Evolutionary conservation across 2,888 invertebrate genomes (phyloP), one percentile per base, ranked within the genome.

Genomic region (Lacanobia oleracea): DNA sequence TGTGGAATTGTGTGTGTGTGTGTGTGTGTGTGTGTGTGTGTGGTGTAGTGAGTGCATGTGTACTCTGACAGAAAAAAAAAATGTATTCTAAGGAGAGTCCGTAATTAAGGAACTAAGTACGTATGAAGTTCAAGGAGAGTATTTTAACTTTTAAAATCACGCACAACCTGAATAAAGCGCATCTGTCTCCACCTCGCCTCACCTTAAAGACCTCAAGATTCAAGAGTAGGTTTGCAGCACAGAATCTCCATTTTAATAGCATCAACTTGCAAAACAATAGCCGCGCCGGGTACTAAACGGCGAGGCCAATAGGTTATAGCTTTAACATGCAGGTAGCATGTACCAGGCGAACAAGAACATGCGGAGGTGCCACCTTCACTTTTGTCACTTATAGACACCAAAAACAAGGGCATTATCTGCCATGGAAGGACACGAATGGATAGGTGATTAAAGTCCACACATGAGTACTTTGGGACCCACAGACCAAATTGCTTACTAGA

Each of bases 291-390:
- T 69, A 65, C 54, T 76, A 70, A 79, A 67, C 65, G 71, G 56
- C 84, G 87, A 85, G 87, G 89, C 84, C 88, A 91, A 86, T 88
- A 88, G 90, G 90, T 89, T 86, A 88, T 83, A 67, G 81, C 83
- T 82, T 85, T 86, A 80, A 72, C 79, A 88, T 86, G 80, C 79
- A 73, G 73, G 72, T 57, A 74, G 65, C 68, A 63, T 59, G 70
- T 84, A 79, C 82, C 64, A 86, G 79, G 80, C 21, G 21, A 54
- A n/a, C 64, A 84, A 73, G 65, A 70, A 74, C 71, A 59, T 71
- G 43, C 67, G 73, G 67, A 81, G 72, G 65, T 84, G 62, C 23
- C 82, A 62, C 59, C 57, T 77, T 79, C 68, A 79, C 79, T 86
- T 87, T 85, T 82, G 77, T 85, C 81, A 86, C 27, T 18, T 45